Base-by-base conservation (phyloP, 1,140 invertebrate species). In the Telenomus remus region DNA sequence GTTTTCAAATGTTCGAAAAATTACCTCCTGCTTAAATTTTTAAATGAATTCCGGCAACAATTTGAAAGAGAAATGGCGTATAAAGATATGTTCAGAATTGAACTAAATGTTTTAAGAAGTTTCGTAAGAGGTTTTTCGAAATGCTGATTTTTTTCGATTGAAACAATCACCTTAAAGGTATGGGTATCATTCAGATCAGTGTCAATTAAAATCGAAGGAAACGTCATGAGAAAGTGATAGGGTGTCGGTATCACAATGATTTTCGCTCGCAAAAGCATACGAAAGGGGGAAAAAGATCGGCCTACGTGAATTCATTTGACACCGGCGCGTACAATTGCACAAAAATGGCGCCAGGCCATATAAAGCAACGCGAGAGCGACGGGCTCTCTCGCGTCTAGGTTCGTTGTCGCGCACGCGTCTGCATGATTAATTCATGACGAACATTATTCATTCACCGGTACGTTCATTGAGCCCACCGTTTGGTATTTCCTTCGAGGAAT, bases 341-440 rank as follows among this genome's bases (percentile, higher is more conserved):
- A 60, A 68, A 75, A 75, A 75, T 75, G 64, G 64, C 56, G 64
- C 47, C 35, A 15, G 37, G 33, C 65, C 65, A 59, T 75, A 59
- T 64, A 75, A 75, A 69, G 53, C 43, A 10, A 69, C 37, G 44
- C 39, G 16, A 15, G 51, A 15, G 51, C 19, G 54, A 72, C 60
- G 51, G 49, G 35, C 56, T 65, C 65, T 66, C 50, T 27, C 15
- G 37, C 16, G 60, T 66, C 61, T 76, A 57, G 68, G 48, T 70
- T 65, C 53, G 59, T 34, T 48, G 57, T 69, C 54, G 57, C 75
- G 71, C 81, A 74, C 80, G 76, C 77, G 78, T 65, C 75, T 55
- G 35, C 64, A 85, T 85, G 81, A 82, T 82, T 85, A 83, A 84
- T 84, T 84, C 82, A 85, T 84, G 71, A 60, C 48, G 46, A 61